Percentiles rank a stretch among this genome's conserved stretches.
These are phyloP conservation scores for Anneissia japonica DNA, from an alignment of 35 echinoderm and acorn worm species.

Conservation along the genomic window DNA sequence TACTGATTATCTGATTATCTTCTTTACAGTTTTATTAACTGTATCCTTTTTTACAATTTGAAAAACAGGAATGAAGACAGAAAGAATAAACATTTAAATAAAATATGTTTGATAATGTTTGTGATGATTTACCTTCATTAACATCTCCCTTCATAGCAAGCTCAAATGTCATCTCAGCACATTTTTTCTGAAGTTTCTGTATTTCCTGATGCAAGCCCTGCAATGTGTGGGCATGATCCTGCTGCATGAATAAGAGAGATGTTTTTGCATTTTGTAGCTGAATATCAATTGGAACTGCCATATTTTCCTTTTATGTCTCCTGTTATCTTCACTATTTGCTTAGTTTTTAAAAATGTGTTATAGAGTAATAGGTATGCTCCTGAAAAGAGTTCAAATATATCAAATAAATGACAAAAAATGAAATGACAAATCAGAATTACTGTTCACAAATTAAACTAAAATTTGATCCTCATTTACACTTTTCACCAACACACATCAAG, in stretches of 20 bases:
- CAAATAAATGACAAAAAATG: no score
- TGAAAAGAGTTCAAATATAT: no score
- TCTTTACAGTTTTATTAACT: background rate
- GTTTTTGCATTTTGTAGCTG: constrained; percentile 92
- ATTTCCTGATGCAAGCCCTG: constrained; percentile 82
- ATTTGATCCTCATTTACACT: no score
- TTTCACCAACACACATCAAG: no score
- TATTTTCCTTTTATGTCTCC: background rate
- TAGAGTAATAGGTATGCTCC: no score
- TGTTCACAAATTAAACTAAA: no score
- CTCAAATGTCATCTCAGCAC: constrained; percentile 95
- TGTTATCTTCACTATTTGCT: no score
- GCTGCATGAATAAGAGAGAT: constrained; percentile 93
- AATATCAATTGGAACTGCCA: constrained; percentile 67
- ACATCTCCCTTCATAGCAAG: constrained; percentile 85
- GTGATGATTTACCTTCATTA: constrained; percentile 64
- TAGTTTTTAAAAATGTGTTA: no score
- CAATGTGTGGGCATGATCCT: constrained; percentile 91
- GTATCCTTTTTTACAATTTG: background rate
- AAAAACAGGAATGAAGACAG: background rate
- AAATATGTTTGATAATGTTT: background rate
- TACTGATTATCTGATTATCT: background rate
- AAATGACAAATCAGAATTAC: no score
- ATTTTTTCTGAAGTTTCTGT: constrained; percentile 98
- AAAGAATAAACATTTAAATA: background rate